phyloP scores from a whole-genome alignment of 2,888 invertebrate genomes.

The Stegophylla sp. region DNA sequence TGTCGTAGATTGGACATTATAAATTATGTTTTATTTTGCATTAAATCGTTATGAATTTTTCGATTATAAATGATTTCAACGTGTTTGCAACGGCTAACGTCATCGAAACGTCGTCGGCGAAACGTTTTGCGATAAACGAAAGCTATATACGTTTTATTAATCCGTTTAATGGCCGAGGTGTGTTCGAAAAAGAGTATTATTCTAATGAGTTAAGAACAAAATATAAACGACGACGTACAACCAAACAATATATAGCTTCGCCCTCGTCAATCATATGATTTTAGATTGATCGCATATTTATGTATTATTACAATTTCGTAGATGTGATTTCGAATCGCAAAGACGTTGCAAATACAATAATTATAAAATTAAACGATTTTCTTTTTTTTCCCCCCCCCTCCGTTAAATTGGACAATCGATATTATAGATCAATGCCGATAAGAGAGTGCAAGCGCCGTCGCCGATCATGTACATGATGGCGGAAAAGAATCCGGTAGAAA shows the following conservation, averaged over 20 bases:
- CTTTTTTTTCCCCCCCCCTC: too few species aligned
- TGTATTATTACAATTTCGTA: too few species aligned
- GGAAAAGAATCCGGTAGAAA: conserved; percentile 82
- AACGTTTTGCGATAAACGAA: neutral
- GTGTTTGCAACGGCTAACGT: too few species aligned
- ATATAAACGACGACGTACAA: neutral
- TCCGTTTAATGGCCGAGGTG: neutral
- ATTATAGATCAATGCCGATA: conserved; percentile 61
- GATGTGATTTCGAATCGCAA: neutral
- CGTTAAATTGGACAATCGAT: too few species aligned
- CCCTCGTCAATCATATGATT: conserved; percentile 1
- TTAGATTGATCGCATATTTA: neutral
- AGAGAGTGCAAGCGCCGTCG: conserved; percentile 68
- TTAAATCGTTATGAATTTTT: too few species aligned
- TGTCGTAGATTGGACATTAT: neutral
- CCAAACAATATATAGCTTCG: neutral
- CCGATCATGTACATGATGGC: conserved; percentile 87
- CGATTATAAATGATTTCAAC: too few species aligned
- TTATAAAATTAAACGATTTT: too few species aligned
- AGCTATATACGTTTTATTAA: neutral
- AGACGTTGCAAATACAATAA: too few species aligned
- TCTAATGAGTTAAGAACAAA: neutral
- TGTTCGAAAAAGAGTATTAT: neutral
- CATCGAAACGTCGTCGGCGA: neutral
- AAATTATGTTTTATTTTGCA: neutral